A percentile compares a stretch with the other conserved stretches of the same genome.
Conservation (phyloP, 2,797 vertebrate species). For the Pangasius djambal region DNA sequence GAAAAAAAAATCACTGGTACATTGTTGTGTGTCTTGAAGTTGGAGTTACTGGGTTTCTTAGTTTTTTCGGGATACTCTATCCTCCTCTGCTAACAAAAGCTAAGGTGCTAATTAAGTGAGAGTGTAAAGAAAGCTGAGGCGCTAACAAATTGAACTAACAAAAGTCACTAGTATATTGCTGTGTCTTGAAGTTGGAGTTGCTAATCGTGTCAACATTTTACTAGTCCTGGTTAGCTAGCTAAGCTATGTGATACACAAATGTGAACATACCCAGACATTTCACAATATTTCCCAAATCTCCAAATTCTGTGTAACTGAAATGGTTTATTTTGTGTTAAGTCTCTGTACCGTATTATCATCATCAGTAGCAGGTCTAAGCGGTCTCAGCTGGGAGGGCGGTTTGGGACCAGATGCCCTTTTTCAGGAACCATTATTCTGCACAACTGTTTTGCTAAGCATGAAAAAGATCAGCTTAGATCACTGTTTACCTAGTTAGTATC, state of each 20-base stretch:
- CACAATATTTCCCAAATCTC: neutral
- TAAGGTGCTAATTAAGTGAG: neutral
- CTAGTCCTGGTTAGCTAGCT: neutral
- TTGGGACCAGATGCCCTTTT: constrained; percentile 2
- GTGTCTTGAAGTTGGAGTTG: neutral
- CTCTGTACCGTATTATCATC: neutral
- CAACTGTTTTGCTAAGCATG: neutral
- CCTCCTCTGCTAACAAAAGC: neutral
- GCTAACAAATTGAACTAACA: neutral
- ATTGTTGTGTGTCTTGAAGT: neutral
- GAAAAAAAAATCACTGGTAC: neutral
- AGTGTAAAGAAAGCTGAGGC: neutral
- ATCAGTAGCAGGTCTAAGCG: neutral
- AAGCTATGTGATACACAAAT: neutral
- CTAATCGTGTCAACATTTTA: neutral
- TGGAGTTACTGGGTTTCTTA: neutral
- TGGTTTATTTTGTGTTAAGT: neutral
- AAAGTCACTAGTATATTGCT: neutral
- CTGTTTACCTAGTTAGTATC: neutral
- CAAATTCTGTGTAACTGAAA: neutral
- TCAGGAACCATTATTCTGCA: neutral
- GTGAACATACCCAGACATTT: neutral
- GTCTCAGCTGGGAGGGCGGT: neutral
- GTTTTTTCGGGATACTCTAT: neutral
- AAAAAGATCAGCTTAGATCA: neutral